Conservation (phyloP, 2,113 vertebrate species). For the Forbesichthys agassizii region DNA sequence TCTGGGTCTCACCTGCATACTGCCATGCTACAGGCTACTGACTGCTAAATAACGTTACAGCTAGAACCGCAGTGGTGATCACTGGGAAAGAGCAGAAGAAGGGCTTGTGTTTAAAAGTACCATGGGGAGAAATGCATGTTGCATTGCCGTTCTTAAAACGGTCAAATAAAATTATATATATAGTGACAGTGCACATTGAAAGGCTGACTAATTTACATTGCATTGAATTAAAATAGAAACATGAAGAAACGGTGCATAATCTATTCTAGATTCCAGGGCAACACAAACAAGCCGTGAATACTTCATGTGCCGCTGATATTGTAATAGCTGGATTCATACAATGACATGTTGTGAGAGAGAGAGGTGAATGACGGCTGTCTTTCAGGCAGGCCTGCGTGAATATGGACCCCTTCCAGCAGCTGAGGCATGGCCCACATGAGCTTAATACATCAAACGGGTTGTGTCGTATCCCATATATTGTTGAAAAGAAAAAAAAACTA, state of each 20-base stretch:
- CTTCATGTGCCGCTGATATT: slow-evolving; percentile 69
- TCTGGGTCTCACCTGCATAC: slow-evolving; percentile 72
- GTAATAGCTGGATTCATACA: slow-evolving; percentile 68
- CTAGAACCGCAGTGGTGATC: slow-evolving; percentile 9
- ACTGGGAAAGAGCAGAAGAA: slow-evolving; percentile 9
- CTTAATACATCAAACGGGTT: slow-evolving; percentile 20
- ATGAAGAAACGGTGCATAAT: slow-evolving; percentile 62
- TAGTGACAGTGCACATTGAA: slow-evolving; percentile 20
- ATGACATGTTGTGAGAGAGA: slow-evolving; percentile 71
- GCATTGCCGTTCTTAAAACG: slow-evolving; percentile 9
- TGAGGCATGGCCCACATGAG: slow-evolving; percentile 39
- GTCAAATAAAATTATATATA: slow-evolving; percentile 1
- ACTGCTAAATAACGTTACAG: slow-evolving; percentile 18
- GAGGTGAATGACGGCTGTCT: slow-evolving; percentile 70
- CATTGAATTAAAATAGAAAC: slow-evolving; percentile 35
- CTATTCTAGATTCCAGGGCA: slow-evolving; percentile 55
- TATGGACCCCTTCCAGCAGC: slow-evolving; percentile 62
- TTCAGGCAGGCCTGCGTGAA: slow-evolving; percentile 57
- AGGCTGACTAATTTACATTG: slow-evolving; percentile 28
- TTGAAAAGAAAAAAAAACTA: slow-evolving; percentile 14
- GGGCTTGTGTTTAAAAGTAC: slow-evolving; percentile 5
- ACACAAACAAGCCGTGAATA: slow-evolving; percentile 67
- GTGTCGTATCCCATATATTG: background rate
- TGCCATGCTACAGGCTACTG: slow-evolving; percentile 28
- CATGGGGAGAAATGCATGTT: slow-evolving; percentile 11